Evolutionary conservation across 2,113 vertebrate species (phyloP).

Genomic region (Petroica traversi): DNA sequence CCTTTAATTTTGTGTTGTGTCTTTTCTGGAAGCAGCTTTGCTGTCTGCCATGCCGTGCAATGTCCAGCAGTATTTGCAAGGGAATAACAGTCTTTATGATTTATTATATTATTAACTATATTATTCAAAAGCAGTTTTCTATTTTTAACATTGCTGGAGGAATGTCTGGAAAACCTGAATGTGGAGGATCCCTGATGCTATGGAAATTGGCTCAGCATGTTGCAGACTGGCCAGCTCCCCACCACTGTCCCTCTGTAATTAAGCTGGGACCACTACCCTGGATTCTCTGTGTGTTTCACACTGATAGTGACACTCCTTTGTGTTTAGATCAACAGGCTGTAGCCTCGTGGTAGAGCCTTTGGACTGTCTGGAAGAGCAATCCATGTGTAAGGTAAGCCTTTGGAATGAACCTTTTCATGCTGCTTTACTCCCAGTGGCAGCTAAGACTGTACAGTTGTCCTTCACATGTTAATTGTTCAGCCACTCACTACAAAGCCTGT

Average conservation of each 20-base stretch:
- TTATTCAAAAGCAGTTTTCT: background rate
- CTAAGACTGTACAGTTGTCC: background rate
- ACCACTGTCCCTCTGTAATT: background rate
- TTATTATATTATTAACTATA: background rate
- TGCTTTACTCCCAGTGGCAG: background rate
- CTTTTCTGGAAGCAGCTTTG: background rate
- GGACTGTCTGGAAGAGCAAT: background rate
- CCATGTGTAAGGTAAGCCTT: background rate
- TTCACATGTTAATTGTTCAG: background rate
- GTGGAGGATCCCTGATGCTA: background rate
- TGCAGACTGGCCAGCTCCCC: background rate
- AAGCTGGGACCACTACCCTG: background rate
- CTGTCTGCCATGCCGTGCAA: background rate
- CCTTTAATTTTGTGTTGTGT: background rate
- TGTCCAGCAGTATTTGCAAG: background rate
- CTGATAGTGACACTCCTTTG: background rate
- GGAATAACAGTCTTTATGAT: background rate
- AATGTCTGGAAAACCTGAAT: background rate
- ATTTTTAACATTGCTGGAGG: background rate
- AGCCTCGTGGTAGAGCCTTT: background rate
- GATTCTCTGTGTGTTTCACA: background rate
- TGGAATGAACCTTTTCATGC: background rate
- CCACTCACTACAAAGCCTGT: background rate
- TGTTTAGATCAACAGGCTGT: background rate
- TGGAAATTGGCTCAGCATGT: background rate